Conservation (phyloP, 2,888 invertebrate species). For the Drosophila subquinaria region DNA sequence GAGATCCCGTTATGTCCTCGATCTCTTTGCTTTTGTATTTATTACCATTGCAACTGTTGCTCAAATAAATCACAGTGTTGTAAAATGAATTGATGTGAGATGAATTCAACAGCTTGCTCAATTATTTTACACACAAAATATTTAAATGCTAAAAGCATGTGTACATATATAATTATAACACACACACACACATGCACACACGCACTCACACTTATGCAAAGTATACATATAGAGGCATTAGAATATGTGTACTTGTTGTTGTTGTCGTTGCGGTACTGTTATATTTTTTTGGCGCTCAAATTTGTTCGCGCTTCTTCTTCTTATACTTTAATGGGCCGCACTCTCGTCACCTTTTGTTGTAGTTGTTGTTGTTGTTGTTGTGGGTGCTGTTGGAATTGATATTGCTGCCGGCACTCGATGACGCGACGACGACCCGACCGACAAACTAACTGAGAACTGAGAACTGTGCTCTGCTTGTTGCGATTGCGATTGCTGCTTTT, state of each 20-base stretch:
- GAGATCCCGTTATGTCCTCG: neutral
- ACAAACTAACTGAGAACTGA: slow-evolving; percentile 49
- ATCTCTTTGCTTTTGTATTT: neutral
- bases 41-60: neutral
- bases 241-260: slow-evolving; percentile 11
- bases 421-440: slow-evolving; percentile 59
- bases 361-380: slow-evolving; percentile 14
- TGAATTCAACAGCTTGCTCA: slow-evolving; percentile 39
- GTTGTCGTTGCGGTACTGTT: slow-evolving; percentile 39
- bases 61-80: neutral
- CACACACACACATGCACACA: slow-evolving; percentile 20
- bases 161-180: slow-evolving; percentile 6
- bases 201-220: slow-evolving; percentile 11
- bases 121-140: slow-evolving; percentile 48
- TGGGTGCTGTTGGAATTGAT: slow-evolving; percentile 18
- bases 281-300: slow-evolving; percentile 71
- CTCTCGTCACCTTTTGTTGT: slow-evolving; percentile 68
- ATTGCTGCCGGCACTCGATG: slow-evolving; percentile 55
- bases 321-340: slow-evolving; percentile 45
- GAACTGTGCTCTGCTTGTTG: slow-evolving; percentile 22
- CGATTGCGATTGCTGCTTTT: slow-evolving; percentile 10
- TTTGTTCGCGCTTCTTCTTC: slow-evolving; percentile 31
- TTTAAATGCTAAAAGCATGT: slow-evolving; percentile 37
- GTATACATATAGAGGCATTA: slow-evolving; percentile 7
- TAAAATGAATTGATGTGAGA: neutral